Conservation (phyloP, 1,140 invertebrate species). For the Solenopsis invicta region DNA sequence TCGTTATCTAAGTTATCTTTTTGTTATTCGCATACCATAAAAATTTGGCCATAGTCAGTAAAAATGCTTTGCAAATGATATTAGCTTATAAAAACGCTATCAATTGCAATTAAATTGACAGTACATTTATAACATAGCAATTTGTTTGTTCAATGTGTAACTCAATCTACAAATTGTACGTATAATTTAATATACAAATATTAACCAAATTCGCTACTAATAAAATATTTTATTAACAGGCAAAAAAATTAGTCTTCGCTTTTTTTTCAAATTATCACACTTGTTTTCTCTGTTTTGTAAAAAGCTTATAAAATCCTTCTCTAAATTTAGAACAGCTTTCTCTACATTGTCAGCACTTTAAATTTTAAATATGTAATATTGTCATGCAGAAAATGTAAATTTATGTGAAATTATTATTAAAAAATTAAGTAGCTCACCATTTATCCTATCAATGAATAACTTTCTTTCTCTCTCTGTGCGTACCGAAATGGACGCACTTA, state of each 20-base stretch:
- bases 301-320: not conserved
- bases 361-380: not conserved
- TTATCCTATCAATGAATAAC: not conserved
- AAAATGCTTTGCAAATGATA: conserved; percentile 6
- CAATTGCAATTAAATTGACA: not conserved
- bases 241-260: not conserved
- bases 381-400: not conserved
- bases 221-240: conserved; percentile 4
- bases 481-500: not conserved
- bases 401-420: not conserved
- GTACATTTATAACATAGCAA: not conserved
- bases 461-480: not conserved
- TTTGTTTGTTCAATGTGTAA: not conserved
- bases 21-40: not conserved
- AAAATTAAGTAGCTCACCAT: not conserved
- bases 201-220: not conserved
- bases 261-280: not conserved
- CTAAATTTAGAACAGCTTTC: not conserved
- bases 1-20: not conserved
- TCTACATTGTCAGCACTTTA: not conserved
- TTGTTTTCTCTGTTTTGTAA: not conserved
- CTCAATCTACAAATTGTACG: not conserved
- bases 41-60: not conserved
- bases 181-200: not conserved
- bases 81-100: not conserved